Base-by-base conservation (phyloP, 2,113 vertebrate genomes). In the Tachuris rubrigastra region DNA sequence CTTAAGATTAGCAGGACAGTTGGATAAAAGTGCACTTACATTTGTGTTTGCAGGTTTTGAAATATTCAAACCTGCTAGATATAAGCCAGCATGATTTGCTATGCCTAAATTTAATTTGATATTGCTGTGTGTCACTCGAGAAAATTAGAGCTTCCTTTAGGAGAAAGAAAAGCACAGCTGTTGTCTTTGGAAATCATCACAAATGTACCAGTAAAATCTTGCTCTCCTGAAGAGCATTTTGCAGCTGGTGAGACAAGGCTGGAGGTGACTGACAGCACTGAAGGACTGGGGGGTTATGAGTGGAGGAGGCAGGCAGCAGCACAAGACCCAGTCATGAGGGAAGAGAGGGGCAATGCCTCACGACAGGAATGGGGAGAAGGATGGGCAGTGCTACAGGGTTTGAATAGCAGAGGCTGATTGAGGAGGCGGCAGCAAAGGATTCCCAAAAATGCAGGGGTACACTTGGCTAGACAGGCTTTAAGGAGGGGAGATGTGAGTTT, bases 31-130 rank as follows among this genome's bases (percentile, higher is more conserved):
- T 73, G 33, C 39, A 55, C 62, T 74, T 91, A 71, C 4, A 6
- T 86, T 67, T 93, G 39, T 62, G 14, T 77, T 94, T 59, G 22
- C 31, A 56, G 35, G 18, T 83, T 55, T 88, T 65, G 80, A 93
- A 90, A 67, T 80, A 88, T 14, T 83, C 46, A 66, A 28, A 20
- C 75, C 74, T 88, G 25, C 39, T 52, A 75, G 82, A 30, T 80
- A 55, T 44, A 68, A 90, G 8, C 5, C 65, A 71, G 47, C 35
- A n/a, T 62, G 39, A 71, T 83, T 82, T 88, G n/a, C 53, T 72
- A 0, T 65, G 85, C 21, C 10, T 5, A 5, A 33, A 44, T 80
- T 94, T 80, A 59, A 71, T 88, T 90, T 92, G 42, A 21, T 60
- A 31, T 52, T 95, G 35, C 59, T 65, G 2, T 55, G 21, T 56